Evolutionary conservation across 2,888 invertebrate species (phyloP).

Genomic region (Shargacucullia verbasci): DNA sequence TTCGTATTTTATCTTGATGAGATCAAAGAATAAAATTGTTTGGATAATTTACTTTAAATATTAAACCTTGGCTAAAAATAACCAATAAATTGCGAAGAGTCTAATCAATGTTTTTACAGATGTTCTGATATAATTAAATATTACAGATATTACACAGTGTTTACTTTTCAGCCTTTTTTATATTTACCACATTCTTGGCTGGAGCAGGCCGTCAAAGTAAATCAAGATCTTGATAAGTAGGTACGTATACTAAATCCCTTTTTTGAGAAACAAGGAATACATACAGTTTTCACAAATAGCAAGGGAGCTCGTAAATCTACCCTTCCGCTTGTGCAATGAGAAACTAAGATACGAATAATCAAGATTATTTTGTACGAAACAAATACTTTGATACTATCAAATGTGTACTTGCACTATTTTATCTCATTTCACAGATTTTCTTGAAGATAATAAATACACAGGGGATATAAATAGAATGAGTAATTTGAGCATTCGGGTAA

Average conservation of each 20-base stretch:
- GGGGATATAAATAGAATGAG: not conserved
- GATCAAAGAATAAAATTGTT: constrained; percentile 4
- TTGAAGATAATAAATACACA: not conserved
- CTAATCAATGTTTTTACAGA: too few relatives aligned
- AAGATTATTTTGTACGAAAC: constrained; percentile 11
- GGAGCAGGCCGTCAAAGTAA: not conserved
- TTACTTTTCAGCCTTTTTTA: too few relatives aligned
- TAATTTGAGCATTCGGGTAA: not conserved
- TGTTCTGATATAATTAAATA: too few relatives aligned
- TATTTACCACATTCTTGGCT: not conserved
- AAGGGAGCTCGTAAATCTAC: constrained; percentile 31
- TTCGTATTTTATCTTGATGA: constrained; percentile 17
- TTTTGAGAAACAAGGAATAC: constrained; percentile 17
- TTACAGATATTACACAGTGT: too few relatives aligned
- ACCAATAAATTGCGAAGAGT: too few relatives aligned
- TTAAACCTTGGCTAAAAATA: too few relatives aligned
- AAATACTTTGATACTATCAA: constrained; percentile 13
- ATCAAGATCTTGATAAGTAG: constrained; percentile 9
- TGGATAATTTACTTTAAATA: too few relatives aligned
- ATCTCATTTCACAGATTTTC: not conserved
- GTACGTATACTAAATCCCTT: constrained; percentile 23
- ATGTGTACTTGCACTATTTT: not conserved
- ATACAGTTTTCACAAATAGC: constrained; percentile 26
- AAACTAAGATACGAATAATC: constrained; percentile 21
- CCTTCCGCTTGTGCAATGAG: constrained; percentile 20